phyloP scores from a whole-genome alignment of 2,888 invertebrate species.

The Nomada fabriciana region DNA sequence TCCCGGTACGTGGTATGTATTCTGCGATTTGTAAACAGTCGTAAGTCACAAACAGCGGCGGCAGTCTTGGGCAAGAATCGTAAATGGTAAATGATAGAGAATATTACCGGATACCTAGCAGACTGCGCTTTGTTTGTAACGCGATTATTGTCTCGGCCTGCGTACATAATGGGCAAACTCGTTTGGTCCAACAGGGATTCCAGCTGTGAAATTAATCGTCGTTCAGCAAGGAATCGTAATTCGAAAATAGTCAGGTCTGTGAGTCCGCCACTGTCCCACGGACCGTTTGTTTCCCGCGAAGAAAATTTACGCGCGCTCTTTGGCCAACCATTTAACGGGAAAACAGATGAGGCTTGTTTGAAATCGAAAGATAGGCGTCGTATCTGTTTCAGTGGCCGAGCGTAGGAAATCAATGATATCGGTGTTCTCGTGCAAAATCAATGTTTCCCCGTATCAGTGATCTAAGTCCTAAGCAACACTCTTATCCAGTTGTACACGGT shows the following conservation, averaged over 20 bases:
- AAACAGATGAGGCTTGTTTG: neutral
- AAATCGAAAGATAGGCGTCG: neutral
- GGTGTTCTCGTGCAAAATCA: neutral
- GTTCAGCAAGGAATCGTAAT: neutral
- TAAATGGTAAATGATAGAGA: neutral
- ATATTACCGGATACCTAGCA: neutral
- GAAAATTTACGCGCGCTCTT: slow-evolving; percentile 33
- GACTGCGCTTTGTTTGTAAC: neutral
- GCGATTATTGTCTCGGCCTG: neutral
- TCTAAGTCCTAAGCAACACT: no score
- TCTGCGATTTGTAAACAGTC: slow-evolving; percentile 39
- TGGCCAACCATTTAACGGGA: slow-evolving; percentile 19
- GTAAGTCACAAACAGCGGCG: slow-evolving; percentile 12
- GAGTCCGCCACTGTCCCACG: neutral
- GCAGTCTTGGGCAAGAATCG: neutral
- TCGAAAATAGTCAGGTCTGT: slow-evolving; percentile 15
- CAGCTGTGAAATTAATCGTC: slow-evolving; percentile 6
- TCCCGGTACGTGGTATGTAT: neutral
- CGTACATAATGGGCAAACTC: no score
- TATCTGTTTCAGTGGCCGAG: neutral
- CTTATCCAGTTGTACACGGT: neutral
- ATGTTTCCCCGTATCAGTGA: neutral
- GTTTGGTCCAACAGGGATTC: neutral
- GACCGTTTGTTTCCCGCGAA: slow-evolving; percentile 13
- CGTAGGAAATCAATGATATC: neutral